Conservation (phyloP, 2,113 vertebrate genomes). For the Antigone vipio region DNA sequence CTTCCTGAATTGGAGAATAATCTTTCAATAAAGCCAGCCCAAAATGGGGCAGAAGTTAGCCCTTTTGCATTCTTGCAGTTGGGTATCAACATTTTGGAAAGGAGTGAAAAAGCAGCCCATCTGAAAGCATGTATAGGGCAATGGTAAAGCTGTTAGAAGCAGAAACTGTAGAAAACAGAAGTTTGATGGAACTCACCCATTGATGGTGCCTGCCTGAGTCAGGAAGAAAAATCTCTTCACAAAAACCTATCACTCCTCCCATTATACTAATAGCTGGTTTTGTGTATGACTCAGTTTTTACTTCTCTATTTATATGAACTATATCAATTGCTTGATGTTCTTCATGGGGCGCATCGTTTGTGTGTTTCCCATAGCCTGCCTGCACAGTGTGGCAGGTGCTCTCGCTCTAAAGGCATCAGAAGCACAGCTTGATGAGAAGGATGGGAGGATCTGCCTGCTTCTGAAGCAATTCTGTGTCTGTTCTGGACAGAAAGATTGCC, state of each 20-base stretch:
- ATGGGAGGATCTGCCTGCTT: background rate
- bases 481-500: background rate
- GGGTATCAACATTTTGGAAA: background rate
- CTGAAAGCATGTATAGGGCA: background rate
- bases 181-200: background rate
- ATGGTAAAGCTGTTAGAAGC: background rate
- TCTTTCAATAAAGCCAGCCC: slow-evolving; percentile 44
- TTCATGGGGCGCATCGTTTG: background rate
- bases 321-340: background rate
- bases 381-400: rapidly evolving
- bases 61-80: background rate
- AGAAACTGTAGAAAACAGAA: background rate
- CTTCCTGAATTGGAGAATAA: slow-evolving; percentile 11
- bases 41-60: slow-evolving; percentile 14
- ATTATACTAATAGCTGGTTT: background rate
- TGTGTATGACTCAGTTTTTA: background rate
- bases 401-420: background rate
- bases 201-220: background rate
- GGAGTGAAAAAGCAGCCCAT: background rate
- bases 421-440: background rate
- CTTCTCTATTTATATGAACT: background rate
- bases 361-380: rapidly evolving
- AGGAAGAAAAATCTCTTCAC: background rate
- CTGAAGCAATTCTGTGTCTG: background rate
- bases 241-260: background rate